Percentiles rank a stretch among this genome's conserved stretches.
These are phyloP conservation scores for Clarias gariepinus DNA, from an alignment of 2,113 vertebrate genomes.

Conservation along the genomic window DNA sequence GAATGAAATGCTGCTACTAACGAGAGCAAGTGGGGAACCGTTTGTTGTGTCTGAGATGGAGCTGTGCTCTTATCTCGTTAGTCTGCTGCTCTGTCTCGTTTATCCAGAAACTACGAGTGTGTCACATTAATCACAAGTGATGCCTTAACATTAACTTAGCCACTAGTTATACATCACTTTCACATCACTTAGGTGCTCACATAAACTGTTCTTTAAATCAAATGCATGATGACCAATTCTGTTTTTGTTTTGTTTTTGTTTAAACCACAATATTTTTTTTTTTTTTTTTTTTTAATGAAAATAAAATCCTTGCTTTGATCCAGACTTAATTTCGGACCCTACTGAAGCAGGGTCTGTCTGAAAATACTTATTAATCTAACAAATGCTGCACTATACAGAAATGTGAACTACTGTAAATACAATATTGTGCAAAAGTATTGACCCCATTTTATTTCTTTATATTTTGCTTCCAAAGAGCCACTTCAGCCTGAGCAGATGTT, in stretches of 20 bases:
- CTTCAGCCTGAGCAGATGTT: no score
- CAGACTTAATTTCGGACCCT: not conserved
- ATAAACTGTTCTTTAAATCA: not conserved
- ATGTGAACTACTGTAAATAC: no score
- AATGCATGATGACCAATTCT: not conserved
- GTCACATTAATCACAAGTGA: not conserved
- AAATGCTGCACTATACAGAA: not conserved
- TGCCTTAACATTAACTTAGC: not conserved
- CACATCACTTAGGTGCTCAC: not conserved
- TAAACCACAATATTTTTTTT: not conserved
- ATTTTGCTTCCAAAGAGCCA: no score
- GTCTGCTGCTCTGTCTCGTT: constrained; percentile 30
- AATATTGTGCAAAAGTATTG: no score
- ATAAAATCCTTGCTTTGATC: not conserved
- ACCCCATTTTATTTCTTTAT: no score
- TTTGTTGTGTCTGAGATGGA: not conserved
- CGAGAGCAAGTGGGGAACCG: not conserved
- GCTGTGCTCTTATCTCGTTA: not conserved
- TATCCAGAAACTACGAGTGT: not conserved
- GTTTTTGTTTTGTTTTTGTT: not conserved
- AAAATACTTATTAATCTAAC: not conserved
- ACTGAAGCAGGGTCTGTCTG: no score
- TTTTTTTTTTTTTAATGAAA: not conserved
- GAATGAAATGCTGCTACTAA: not conserved
- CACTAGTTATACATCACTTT: not conserved